Evolutionary conservation across 2,797 vertebrate species (phyloP).

Genomic region (Manis crassicaudata): DNA sequence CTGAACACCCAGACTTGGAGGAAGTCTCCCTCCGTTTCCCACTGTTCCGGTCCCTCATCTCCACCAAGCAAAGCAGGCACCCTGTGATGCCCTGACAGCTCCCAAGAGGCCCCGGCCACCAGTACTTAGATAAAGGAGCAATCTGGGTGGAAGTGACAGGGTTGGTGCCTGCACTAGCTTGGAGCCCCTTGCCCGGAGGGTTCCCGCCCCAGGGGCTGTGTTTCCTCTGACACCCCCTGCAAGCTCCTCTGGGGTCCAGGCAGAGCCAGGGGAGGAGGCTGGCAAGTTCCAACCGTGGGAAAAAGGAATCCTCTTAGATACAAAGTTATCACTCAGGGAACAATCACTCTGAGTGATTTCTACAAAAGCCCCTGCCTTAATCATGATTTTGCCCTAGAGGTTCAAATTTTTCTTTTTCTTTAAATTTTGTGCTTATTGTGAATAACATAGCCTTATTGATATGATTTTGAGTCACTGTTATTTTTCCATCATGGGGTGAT

Average conservation of each 20-base stretch:
- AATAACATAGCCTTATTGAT: neutral
- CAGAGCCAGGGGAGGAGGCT: neutral
- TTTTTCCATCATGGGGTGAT: neutral
- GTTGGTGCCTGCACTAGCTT: fast-evolving
- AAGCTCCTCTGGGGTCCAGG: no score
- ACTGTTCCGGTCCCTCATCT: neutral
- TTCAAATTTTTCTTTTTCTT: neutral
- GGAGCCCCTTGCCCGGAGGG: fast-evolving
- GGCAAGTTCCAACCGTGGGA: neutral
- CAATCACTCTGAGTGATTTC: neutral
- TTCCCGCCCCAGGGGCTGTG: neutral
- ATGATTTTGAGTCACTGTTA: neutral
- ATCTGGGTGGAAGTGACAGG: no score
- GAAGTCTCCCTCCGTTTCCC: neutral
- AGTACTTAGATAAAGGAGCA: neutral
- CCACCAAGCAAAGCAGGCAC: neutral
- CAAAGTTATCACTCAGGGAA: neutral
- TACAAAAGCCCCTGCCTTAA: neutral
- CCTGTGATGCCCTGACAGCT: neutral
- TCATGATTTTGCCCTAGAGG: neutral
- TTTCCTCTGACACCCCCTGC: neutral
- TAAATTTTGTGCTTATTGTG: neutral
- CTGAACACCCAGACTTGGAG: neutral
- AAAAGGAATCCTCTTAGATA: neutral
- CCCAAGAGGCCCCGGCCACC: neutral